These are phyloP conservation scores for Leptoteleia sp. DNA, from an alignment of 1,140 invertebrate species.

Conservation along the genomic window DNA sequence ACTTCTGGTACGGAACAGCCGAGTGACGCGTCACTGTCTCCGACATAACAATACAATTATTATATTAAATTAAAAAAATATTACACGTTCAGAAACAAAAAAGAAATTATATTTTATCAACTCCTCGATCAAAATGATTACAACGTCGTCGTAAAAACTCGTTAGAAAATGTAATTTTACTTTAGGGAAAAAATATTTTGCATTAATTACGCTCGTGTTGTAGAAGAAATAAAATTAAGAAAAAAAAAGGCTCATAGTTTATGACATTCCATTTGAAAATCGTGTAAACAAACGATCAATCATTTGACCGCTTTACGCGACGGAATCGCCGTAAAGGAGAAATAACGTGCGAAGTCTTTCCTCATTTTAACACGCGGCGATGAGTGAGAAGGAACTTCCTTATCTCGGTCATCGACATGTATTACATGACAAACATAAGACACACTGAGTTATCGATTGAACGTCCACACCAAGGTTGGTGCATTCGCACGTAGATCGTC, in stretches of 20 bases:
- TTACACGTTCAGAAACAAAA: not conserved
- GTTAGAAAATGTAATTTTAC: too few species aligned
- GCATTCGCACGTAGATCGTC: slow-evolving; percentile 30
- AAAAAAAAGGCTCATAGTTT: too few species aligned
- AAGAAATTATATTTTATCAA: too few species aligned
- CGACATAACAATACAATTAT: not conserved
- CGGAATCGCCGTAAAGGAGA: too few species aligned
- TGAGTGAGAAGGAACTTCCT: slow-evolving; percentile 18
- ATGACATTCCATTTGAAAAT: too few species aligned
- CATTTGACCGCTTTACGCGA: not conserved
- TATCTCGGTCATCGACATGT: slow-evolving; percentile 47
- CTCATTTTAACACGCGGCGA: slow-evolving; percentile 6
- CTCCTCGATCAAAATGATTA: too few species aligned
- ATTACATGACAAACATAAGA: slow-evolving; percentile 27
- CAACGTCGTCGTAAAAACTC: too few species aligned
- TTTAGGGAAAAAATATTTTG: too few species aligned
- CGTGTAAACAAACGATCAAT: not conserved
- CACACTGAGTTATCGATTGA: slow-evolving; percentile 23
- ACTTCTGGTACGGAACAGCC: not conserved
- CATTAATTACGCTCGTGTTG: too few species aligned
- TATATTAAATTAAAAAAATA: not conserved
- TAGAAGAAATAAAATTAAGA: too few species aligned
- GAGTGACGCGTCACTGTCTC: not conserved
- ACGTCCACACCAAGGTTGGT: slow-evolving; percentile 7
- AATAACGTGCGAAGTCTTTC: not conserved